Evolutionary conservation across 30 jellyfish, hydroid and myxozoan genomes (phyloP), one percentile per base, ranked within the genome.

Genomic region (Aurelia coerulea): DNA sequence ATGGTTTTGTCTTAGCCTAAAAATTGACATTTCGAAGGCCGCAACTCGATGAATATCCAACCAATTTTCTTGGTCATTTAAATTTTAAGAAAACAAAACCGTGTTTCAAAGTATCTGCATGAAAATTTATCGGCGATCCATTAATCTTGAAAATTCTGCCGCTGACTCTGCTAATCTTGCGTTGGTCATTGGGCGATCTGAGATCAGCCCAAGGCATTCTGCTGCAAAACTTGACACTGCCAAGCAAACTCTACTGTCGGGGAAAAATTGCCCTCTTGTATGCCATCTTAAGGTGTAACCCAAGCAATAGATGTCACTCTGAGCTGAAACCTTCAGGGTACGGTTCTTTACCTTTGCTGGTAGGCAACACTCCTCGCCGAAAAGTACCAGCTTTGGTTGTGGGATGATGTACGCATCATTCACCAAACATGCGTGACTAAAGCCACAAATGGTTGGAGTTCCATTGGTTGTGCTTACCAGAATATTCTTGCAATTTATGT

Each of bases 221-320:
- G 78, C 78, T 8, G 78, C 52, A n/a, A 67, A 67, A 13, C 52
- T n/a, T 6, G 78, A 67, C 15, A 67, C 78, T 18, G 78, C 46
- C 15, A n/a, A 33, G 19, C 78, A 67, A 14, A 67, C 42, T 19
- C 2, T 67, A 15, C 23, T n/a, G 56, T 46, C 56, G 11, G 56
- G 56, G 56, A 46, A 46, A 46, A 4, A 46, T 46, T 46, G 56
- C 10, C 78, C 52, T 19, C 78, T 67, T 29, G 52, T n/a, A n/a
- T 67, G 52, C 78, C 78, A 67, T 23, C 52, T 29, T 23, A 67
- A 6, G 11, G 78, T 67, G 52, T n/a, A 67, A n/a, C 78, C 78
- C 52, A 67, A 23, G 52, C 78, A 67, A 67, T n/a, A 67, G 16
- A 67, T 23, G 46, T 67, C 78, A 60, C 78, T 67, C 59, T 67